Percentiles rank a stretch among this genome's conserved stretches.
phyloP scores from a whole-genome alignment of 2,797 vertebrate species.

The Myoxocephalus aenaeus region DNA sequence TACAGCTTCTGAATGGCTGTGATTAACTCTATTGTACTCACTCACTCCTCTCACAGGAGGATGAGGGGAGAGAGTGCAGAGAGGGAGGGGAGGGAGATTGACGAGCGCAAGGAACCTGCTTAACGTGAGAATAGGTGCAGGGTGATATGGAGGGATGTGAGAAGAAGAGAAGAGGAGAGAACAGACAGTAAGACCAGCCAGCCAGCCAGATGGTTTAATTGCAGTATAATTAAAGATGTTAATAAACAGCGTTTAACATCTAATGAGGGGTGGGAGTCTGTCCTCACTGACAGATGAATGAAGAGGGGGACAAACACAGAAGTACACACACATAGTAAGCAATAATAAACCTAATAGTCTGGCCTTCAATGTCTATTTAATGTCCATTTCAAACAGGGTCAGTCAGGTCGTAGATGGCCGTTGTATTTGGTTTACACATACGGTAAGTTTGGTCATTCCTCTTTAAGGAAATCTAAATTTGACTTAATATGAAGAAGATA shows the following conservation, averaged over 20 bases:
- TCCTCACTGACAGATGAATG: constrained; percentile 87
- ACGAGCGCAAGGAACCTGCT: constrained; percentile 47
- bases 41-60: constrained; percentile 66
- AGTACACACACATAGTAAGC: constrained; percentile 15
- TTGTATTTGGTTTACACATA: not conserved
- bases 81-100: not conserved
- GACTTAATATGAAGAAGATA: not conserved
- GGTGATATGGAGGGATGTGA: constrained; percentile 42
- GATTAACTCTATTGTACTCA: constrained; percentile 89
- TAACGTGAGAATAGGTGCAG: constrained; percentile 49
- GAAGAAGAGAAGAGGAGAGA: constrained; percentile 66
- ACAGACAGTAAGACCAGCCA: constrained; percentile 57
- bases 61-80: constrained; percentile 38
- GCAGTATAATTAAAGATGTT: constrained; percentile 89
- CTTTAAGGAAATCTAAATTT: not conserved
- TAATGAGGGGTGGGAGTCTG: constrained; percentile 90
- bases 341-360: constrained; percentile 7
- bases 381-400: constrained; percentile 10
- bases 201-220: constrained; percentile 83
- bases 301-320: constrained; percentile 43
- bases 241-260: constrained; percentile 91
- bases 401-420: not conserved
- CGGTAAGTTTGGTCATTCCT: not conserved
- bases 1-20: constrained; percentile 88
- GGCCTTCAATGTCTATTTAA: constrained; percentile 11